A percentile compares a stretch with the other conserved stretches of the same genome.
phyloP scores from a whole-genome alignment of 2,888 invertebrate species.

The Tenthredo mesomela region DNA sequence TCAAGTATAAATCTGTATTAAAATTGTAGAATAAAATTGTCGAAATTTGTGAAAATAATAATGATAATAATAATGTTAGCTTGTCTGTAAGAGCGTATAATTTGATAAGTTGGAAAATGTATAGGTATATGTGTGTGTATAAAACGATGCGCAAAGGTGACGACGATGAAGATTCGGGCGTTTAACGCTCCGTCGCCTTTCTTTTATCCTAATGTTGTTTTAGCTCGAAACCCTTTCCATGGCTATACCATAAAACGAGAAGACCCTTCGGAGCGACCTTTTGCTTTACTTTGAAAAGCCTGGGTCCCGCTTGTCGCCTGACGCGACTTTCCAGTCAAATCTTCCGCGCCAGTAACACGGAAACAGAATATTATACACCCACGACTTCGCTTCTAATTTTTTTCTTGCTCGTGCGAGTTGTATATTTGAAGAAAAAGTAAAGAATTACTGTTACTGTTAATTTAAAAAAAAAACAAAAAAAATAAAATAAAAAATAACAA shows the following conservation, averaged over 20 bases:
- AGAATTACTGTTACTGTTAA: not conserved
- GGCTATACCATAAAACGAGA: not conserved
- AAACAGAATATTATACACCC: slow-evolving; percentile 7
- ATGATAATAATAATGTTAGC: not conserved
- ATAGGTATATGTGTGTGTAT: not conserved
- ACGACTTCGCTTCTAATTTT: not conserved
- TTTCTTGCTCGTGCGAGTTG: not conserved
- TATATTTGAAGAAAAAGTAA: not conserved
- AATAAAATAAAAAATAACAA: not conserved
- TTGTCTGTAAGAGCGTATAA: not conserved
- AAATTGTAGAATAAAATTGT: not conserved
- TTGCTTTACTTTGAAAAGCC: slow-evolving; percentile 1
- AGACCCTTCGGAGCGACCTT: not conserved
- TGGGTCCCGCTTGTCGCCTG: not conserved
- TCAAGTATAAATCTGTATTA: not conserved
- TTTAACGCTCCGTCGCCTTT: slow-evolving; percentile 35
- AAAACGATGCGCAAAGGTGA: not conserved
- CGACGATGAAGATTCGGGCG: slow-evolving; percentile 24
- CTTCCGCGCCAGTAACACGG: slow-evolving; percentile 10
- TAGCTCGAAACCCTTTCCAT: slow-evolving; percentile 28
- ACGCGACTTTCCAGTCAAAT: not conserved
- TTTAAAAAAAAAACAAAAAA: not conserved
- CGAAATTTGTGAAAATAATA: not conserved
- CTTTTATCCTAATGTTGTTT: slow-evolving; percentile 33
- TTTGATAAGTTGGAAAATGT: not conserved